Base-by-base conservation (phyloP, 1,140 invertebrate genomes). In the Atta colombica region DNA sequence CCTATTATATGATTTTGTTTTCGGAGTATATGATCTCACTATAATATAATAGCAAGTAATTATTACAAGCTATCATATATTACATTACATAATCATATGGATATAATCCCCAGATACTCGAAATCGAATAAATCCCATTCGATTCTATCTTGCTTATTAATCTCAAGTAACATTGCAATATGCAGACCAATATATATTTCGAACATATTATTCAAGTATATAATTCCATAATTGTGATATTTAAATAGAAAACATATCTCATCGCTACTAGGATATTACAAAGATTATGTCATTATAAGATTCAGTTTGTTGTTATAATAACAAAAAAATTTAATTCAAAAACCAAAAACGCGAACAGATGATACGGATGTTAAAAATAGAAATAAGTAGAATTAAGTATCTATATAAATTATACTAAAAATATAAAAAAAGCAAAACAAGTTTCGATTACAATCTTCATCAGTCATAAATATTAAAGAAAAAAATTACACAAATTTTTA, bases 131-230 rank as follows among this genome's bases (percentile, higher is more conserved):
- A 55, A 58, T 69, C 21, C 3, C 21, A 8, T 21, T 31, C 1
- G 16, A 45, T 81, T 69, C 14, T 28, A 81, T 65, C 75, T 65
- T 81, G 28, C 31, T 81, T 35, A 45, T 31, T 81, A 58, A 58
- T 58, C 65, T 81, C 49, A 55, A 71, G 51, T 81, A 71, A 71
- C 49, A 25, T 81, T 71, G 18, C 49, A 28, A 58, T 18, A 6
- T 18, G 18, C 53, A 21, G 21, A 69, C 25, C 21, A 65, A 35
- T 51, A 31, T 21, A 1, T 8, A 77, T 53, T 53, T 51, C 45
- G 7, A 77, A 77, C 4, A 12, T 35, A 80, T 18, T 77, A 18
- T 60, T 60, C n/a, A 60, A 60, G 28, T 25, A 68, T 80, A 51
- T 78, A 60, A 60, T 39, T 31, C 8, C 28, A 51, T 31, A 51